Percentiles rank a stretch among this genome's conserved stretches.
Conservation (phyloP, 2,113 vertebrate species). For the Numenius arquata region DNA sequence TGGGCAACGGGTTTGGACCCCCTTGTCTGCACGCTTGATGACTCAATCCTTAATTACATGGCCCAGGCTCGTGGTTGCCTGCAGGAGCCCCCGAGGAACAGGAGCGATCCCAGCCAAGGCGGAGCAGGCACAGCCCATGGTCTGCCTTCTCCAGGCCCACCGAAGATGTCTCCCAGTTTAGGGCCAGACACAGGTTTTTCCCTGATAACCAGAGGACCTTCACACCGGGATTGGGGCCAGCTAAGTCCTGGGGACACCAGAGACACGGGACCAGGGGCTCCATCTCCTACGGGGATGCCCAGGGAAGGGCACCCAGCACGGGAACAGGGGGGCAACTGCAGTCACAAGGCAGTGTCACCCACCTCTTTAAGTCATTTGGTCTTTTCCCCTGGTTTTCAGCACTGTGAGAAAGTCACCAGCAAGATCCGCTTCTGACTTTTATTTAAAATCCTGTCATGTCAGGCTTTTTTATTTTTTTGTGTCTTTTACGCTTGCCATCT, state of each 20-base stretch:
- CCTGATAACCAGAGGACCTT: neutral
- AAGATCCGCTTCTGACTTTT: neutral
- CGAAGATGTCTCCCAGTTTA: neutral
- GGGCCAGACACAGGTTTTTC: neutral
- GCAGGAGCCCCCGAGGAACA: neutral
- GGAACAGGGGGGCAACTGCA: accelerated
- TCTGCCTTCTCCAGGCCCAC: accelerated
- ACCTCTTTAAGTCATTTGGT: neutral
- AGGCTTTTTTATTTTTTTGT: neutral
- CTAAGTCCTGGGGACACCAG: no score
- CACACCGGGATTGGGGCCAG: accelerated
- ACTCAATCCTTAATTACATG: neutral
- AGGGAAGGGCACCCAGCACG: accelerated
- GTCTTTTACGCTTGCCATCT: neutral
- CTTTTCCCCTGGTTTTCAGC: neutral
- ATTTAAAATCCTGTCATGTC: neutral
- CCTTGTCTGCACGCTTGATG: neutral
- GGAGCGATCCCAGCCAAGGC: accelerated
- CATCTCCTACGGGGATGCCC: neutral
- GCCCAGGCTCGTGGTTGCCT: neutral
- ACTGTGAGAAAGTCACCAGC: neutral
- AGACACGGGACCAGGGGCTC: accelerated
- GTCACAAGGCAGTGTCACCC: neutral
- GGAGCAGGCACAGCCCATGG: neutral
- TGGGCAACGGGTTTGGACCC: neutral